Evolutionary conservation across 1,140 invertebrate genomes (phyloP), one percentile per base, ranked within the genome.

Genomic region (Pteromalus puparum): DNA sequence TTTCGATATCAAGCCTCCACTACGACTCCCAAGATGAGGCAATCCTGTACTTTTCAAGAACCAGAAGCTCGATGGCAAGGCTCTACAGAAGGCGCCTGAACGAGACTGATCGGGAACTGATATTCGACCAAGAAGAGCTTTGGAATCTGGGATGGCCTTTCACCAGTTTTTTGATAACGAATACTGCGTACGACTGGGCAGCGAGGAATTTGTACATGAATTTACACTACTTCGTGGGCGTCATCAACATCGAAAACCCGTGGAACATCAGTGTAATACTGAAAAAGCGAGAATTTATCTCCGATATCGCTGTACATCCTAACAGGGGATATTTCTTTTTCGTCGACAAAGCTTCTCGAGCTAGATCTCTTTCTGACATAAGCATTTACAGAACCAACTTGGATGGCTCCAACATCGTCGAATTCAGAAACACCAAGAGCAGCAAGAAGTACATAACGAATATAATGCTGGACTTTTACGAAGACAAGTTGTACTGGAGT

Each of bases 401-500:
- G 34, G 72, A 74, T 18, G 72, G 72, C 1, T 42, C 72, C 12
- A 74, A 74, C 34, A 38, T n/a, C 15, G 21, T 42, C 4, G 72
- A 74, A 30, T 38, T 74, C 30, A 21, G 28, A 26, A n/a, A 42
- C 4, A 21, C 34, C 30, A 34, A n/a, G 34, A 42, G 30, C 18
- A 38, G 21, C 7, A 26, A n/a, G 26, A 21, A 34, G 26, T 26
- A 74, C 28, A 74, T 74, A 10, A 74, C 30, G 3, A 74, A 38
- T 6, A 7, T 74, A 21, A n/a, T n/a, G 7, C 2, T 74, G 26
- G 72, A 74, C 34, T 42, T 38, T 42, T 74, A 74, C 34, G 72
- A 74, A 10, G 72, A 74, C 18, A 21, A 42, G 72, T 30, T 74
- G 13, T 74, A 74, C 34, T 74, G 72, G 72, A 34, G 30, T 42